Evolutionary conservation across 2,113 vertebrate genomes (phyloP).

Genomic region (Thymallus thymallus): DNA sequence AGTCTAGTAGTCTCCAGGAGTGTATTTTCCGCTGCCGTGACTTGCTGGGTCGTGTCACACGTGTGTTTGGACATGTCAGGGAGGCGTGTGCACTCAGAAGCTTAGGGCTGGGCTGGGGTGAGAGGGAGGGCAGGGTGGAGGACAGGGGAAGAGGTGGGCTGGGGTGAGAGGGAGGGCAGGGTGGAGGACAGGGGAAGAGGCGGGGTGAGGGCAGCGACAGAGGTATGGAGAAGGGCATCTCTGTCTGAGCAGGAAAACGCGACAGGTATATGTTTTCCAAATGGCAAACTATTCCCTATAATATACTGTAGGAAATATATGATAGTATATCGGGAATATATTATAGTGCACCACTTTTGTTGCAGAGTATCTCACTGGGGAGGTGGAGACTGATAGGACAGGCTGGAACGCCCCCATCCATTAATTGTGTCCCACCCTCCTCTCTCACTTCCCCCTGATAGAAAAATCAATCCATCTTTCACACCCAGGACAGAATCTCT

Average conservation of each 20-base stretch:
- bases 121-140: neutral
- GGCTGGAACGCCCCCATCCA: neutral
- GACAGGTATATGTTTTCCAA: neutral
- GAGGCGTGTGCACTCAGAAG: conserved; percentile 29
- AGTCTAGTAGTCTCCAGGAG: conserved; percentile 39
- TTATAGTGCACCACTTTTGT: no score
- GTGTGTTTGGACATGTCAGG: conserved; percentile 55
- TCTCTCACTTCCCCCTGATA: no score
- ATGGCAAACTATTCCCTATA: no score
- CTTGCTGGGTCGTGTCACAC: conserved; percentile 55
- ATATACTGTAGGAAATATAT: no score
- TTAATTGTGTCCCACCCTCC: neutral
- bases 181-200: neutral
- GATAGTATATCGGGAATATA: no score
- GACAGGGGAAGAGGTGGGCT: neutral
- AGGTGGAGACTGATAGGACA: neutral
- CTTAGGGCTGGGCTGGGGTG: neutral
- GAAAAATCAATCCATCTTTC: neutral
- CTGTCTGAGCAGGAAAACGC: no score
- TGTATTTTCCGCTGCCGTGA: conserved; percentile 34
- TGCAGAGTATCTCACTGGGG: neutral
- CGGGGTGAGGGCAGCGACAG: neutral
- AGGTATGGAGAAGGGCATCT: neutral
- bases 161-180: neutral
- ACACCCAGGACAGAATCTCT: conserved; percentile 2